A percentile compares a stretch with the other conserved stretches of the same genome.
phyloP scores from a whole-genome alignment of 2,113 vertebrate species.

The Lepisosteus osseus region DNA sequence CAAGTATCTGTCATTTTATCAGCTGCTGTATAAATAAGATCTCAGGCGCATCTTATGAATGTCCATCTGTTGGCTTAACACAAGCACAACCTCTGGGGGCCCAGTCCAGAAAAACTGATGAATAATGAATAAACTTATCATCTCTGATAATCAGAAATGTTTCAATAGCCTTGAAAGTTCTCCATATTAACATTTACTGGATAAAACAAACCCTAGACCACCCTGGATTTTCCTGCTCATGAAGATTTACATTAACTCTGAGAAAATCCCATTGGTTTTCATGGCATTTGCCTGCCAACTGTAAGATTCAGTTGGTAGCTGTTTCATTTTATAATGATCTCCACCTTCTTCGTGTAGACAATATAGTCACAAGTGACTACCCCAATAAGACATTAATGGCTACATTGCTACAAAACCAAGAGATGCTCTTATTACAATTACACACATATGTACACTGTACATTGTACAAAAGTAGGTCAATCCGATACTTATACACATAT shows the following conservation, averaged over 20 bases:
- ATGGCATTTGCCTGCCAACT: neutral
- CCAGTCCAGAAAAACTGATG: conserved; percentile 62
- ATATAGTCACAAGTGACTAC: too few relatives aligned
- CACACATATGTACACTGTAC: too few relatives aligned
- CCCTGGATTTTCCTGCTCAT: neutral
- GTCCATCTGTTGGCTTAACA: conserved; percentile 56
- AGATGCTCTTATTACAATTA: too few relatives aligned
- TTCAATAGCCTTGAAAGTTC: conserved; percentile 54
- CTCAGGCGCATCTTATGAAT: conserved; percentile 29
- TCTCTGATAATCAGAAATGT: conserved; percentile 61
- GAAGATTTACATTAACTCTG: neutral
- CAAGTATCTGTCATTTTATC: conserved; percentile 17
- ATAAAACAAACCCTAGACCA: neutral
- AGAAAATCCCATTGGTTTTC: neutral
- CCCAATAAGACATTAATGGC: too few relatives aligned
- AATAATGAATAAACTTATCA: conserved; percentile 63
- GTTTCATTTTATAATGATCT: too few relatives aligned
- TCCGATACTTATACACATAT: too few relatives aligned
- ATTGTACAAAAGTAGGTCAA: too few relatives aligned
- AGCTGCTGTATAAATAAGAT: conserved; percentile 23
- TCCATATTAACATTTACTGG: conserved; percentile 44
- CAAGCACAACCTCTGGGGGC: conserved; percentile 38
- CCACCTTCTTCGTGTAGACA: too few relatives aligned
- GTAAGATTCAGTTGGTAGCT: neutral
- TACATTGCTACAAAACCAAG: too few relatives aligned